Evolutionary conservation across 2,113 vertebrate species (phyloP).

Genomic region (Nothoprocta pentlandii): DNA sequence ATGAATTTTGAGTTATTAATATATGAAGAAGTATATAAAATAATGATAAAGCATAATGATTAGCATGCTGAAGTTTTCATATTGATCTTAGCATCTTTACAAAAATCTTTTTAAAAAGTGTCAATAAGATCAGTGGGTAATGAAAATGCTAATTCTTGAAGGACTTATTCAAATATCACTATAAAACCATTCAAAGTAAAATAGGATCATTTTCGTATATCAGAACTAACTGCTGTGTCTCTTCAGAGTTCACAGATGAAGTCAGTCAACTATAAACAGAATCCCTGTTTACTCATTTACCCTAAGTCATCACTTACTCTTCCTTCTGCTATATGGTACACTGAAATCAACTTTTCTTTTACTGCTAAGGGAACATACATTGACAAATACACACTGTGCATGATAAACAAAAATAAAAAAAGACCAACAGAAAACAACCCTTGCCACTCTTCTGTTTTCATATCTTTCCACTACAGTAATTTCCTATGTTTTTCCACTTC

Average conservation of each 20-base stretch:
- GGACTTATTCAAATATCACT: not conserved
- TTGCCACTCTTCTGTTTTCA: not conserved
- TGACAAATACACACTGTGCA: not conserved
- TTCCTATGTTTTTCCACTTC: not conserved
- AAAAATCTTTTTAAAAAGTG: not conserved
- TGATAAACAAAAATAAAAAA: not conserved
- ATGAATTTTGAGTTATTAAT: not conserved
- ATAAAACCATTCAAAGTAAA: not conserved
- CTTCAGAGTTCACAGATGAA: not conserved
- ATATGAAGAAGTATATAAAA: not conserved
- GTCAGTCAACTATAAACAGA: not conserved
- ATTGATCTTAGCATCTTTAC: not conserved
- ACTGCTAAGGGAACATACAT: not conserved
- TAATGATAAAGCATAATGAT: not conserved
- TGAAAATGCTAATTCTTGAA: not conserved
- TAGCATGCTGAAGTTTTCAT: not conserved
- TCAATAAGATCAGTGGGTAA: not conserved
- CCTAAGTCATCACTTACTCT: not conserved
- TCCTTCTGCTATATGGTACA: not conserved
- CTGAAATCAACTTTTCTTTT: not conserved
- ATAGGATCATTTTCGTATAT: not conserved
- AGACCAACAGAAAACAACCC: not conserved
- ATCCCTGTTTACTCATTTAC: not conserved
- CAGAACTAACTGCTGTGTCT: not conserved
- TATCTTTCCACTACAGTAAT: not conserved